Evolutionary conservation across 2,888 invertebrate genomes (phyloP), one percentile per base, ranked within the genome.

Genomic region (Drosophila falleni): DNA sequence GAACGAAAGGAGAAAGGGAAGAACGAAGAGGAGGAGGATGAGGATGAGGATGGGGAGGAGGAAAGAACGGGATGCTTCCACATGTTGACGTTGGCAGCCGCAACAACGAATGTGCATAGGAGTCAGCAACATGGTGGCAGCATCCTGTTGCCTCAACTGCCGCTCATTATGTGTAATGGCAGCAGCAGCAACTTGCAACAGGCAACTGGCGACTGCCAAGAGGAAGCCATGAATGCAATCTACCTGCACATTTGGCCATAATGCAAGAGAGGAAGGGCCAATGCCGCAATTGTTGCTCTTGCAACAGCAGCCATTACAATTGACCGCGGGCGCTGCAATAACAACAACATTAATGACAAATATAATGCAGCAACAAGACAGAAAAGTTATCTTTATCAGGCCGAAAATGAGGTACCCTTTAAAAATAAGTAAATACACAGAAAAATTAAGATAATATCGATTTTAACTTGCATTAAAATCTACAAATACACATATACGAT

Each of bases 101-200:
- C 88, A 88, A 74, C 80, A 88, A 79, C 88, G 85, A 83, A 82
- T 85, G 88, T 70, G 76, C 82, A 88, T 70, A 74, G 88, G 58
- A 70, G 58, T 42, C 56, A 37, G 61, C 65, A 80, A 66, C 54
- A 37, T 37, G 71, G 49, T 50, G 50, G 62, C 60, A 60, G 23
- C 61, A 74, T 74, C 75, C 70, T 79, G 70, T 62, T 69, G 77
- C 58, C 46, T 74, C 74, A 54, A 15, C 59, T 80, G 74, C 59
- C 74, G 79, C 89, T 86, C 85, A 87, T 89, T 89, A 80, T 84
- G 86, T 85, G 85, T 74, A 80, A 87, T 87, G 87, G 81, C 71
- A 71, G 73, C 73, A 69, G 56, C 29, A 29, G 29, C 67, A 66
- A 56, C 74, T 74, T 3, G 50, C 63, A 65, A 33, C 74, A 74